Percentiles rank a stretch among this genome's conserved stretches.
phyloP scores from a whole-genome alignment of 2,797 vertebrate genomes.

The Muraenolepis orangiensis region DNA sequence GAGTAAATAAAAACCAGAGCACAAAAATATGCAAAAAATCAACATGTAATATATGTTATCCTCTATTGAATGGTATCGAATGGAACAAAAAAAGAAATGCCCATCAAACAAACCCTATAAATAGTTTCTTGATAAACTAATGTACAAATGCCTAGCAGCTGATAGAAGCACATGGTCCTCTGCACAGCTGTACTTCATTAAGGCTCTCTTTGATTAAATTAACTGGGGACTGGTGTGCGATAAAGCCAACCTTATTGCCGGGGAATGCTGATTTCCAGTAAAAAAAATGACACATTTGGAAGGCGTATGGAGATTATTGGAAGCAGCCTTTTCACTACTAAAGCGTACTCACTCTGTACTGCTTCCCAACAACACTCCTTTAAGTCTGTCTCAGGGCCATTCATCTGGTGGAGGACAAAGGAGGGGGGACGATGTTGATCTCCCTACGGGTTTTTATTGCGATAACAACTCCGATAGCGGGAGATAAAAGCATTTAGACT shows the following conservation, averaged over 20 bases:
- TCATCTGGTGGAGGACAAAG: slow-evolving; percentile 16
- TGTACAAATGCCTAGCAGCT: not conserved
- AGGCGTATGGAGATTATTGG: not conserved
- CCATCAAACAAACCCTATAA: too few species aligned
- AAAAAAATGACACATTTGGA: not conserved
- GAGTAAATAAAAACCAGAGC: too few species aligned
- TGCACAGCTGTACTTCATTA: not conserved
- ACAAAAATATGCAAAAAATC: too few species aligned
- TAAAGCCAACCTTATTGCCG: slow-evolving; percentile 8
- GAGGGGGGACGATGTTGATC: not conserved
- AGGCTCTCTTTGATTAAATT: not conserved
- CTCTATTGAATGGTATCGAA: too few species aligned
- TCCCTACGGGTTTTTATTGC: not conserved
- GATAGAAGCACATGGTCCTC: not conserved
- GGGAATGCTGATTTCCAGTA: not conserved
- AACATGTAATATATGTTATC: too few species aligned
- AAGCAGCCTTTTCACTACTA: too few species aligned
- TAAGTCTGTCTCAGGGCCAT: not conserved
- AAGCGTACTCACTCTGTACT: not conserved
- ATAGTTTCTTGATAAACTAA: too few species aligned
- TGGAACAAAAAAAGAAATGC: too few species aligned
- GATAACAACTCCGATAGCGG: slow-evolving; percentile 16
- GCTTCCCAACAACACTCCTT: not conserved
- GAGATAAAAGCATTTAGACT: slow-evolving; percentile 6
- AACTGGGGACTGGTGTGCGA: not conserved